Evolutionary conservation across 2,113 vertebrate species (phyloP).

Genomic region (Chaenocephalus aceratus): DNA sequence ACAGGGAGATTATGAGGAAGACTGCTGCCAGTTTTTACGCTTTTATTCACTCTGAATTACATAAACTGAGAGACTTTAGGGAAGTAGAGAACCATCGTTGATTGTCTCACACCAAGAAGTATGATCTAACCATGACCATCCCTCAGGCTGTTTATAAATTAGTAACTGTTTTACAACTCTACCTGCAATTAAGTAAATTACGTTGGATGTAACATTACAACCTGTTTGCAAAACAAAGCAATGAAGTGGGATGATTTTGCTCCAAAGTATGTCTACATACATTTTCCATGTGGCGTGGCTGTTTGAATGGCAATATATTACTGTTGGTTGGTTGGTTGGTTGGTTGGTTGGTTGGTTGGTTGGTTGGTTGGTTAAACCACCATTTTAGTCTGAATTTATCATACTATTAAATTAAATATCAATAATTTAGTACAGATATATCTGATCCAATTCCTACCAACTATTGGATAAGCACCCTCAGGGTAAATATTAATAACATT

Average conservation of each 20-base stretch:
- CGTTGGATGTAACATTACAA: background rate
- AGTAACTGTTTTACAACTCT: background rate
- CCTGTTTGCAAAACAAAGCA: background rate
- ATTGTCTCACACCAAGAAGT: background rate
- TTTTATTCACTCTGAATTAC: conserved; percentile 11
- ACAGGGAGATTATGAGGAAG: conserved; percentile 39
- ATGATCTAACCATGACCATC: background rate
- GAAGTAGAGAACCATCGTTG: background rate
- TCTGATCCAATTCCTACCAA: too few species aligned
- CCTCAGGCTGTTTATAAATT: background rate
- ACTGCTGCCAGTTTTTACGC: conserved; percentile 26
- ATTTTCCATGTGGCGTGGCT: background rate
- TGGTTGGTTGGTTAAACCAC: background rate
- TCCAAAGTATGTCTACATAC: background rate
- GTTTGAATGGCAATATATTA: background rate
- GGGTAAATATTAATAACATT: background rate
- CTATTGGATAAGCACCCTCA: background rate
- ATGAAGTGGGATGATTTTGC: too few species aligned
- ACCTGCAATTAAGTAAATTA: background rate
- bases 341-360: too few species aligned
- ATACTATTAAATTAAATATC: background rate
- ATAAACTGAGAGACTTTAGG: background rate
- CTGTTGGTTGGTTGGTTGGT: background rate
- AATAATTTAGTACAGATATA: background rate
- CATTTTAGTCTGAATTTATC: background rate